Evolutionary conservation across 2,888 invertebrate species (phyloP).

Genomic region (Cryptocephalus moraei): DNA sequence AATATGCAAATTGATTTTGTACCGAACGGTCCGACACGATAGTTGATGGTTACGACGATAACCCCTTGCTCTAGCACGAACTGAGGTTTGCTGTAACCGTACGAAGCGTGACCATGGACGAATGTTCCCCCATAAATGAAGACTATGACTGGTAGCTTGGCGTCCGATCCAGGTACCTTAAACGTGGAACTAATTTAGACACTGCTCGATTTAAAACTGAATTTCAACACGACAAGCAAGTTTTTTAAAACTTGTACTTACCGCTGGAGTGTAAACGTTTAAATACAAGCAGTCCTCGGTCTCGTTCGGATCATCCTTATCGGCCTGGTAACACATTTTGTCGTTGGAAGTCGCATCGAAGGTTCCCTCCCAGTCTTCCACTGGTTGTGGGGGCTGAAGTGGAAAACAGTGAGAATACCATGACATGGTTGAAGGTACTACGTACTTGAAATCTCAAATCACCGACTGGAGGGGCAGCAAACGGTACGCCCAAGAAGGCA

Average conservation of each 20-base stretch:
- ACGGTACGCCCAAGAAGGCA: slow-evolving; percentile 19
- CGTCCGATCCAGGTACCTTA: background rate
- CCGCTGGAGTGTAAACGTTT: slow-evolving; percentile 18
- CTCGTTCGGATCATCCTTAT: slow-evolving; percentile 4
- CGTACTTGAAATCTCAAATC: slow-evolving; percentile 21
- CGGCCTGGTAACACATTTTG: slow-evolving; percentile 13
- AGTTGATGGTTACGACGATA: slow-evolving; percentile 21
- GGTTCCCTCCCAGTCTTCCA: slow-evolving; percentile 15
- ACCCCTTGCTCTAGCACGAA: slow-evolving; percentile 47
- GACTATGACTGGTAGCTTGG: slow-evolving; percentile 28
- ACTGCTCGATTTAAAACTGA: too few species aligned
- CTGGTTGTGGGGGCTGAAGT: slow-evolving; percentile 14
- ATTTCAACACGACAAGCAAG: too few species aligned
- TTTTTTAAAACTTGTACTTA: slow-evolving; percentile 4
- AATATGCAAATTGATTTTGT: slow-evolving; percentile 1
- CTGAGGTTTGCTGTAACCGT: slow-evolving; percentile 1
- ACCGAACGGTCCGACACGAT: slow-evolving; percentile 23
- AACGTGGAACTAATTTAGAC: too few species aligned
- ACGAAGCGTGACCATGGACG: slow-evolving; percentile 12
- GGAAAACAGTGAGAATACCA: background rate
- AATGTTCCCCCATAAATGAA: slow-evolving; percentile 35
- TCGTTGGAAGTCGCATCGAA: slow-evolving; percentile 9
- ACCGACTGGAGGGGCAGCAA: slow-evolving; percentile 22
- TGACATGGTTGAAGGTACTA: background rate
- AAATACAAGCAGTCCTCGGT: slow-evolving; percentile 19